Percentiles rank a stretch among this genome's conserved stretches.
phyloP scores from a whole-genome alignment of 2,113 vertebrate species.

The Hippocampus barbouri region DNA sequence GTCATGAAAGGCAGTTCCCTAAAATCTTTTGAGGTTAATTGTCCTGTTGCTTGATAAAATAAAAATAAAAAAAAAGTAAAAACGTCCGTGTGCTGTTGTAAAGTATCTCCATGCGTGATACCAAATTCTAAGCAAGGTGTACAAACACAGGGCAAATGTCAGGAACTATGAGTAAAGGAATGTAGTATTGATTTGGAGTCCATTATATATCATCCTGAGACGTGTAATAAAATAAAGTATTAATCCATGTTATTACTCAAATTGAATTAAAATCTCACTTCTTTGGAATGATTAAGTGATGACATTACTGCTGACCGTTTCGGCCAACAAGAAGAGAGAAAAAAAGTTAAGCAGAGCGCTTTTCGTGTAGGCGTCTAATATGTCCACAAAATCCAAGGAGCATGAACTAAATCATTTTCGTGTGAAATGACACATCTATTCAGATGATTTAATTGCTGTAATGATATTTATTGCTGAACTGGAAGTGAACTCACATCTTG shows the following conservation, averaged over 20 bases:
- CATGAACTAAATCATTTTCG: neutral
- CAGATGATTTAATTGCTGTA: neutral
- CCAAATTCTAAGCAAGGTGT: neutral
- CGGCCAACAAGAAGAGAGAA: no score
- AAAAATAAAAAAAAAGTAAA: conserved; percentile 16
- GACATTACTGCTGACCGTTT: neutral
- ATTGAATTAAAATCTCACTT: neutral
- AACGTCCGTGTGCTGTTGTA: neutral
- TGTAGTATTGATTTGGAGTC: neutral
- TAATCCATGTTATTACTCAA: neutral
- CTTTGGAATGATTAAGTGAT: neutral
- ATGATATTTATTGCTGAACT: neutral
- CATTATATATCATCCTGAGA: neutral
- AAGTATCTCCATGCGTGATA: neutral
- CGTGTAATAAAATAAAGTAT: neutral
- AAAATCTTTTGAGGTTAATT: conserved; percentile 5
- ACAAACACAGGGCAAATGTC: neutral
- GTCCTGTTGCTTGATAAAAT: neutral
- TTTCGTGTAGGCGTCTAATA: neutral
- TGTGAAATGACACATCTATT: neutral
- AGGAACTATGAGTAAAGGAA: neutral
- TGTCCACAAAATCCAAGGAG: neutral
- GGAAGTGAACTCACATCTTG: neutral
- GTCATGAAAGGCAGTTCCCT: neutral
- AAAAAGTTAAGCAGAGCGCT: neutral